Evolutionary conservation across 2,113 vertebrate species (phyloP).

Genomic region (rat (Rattus norvegicus)): GRCr8 NC_086031.1:82773501-82774000

Average conservation of each 20-base stretch:
- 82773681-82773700: not conserved
- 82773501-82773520: not conserved
- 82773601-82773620: not conserved
- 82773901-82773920: not conserved
- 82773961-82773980: not conserved
- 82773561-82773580: not conserved
- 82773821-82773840: not conserved
- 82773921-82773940: not conserved
- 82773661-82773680: not conserved
- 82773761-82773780: not conserved
- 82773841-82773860: too few species aligned
- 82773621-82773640: not conserved
- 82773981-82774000: not conserved
- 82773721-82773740: not conserved
- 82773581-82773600: not conserved
- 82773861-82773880: not conserved
- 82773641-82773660: not conserved
- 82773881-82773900: not conserved
- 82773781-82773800: not conserved
- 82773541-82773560: not conserved
- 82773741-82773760: not conserved
- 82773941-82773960: not conserved
- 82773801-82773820: fast-evolving
- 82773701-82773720: not conserved
- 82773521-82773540: not conserved